These are phyloP conservation scores for Athalia rosae DNA, from an alignment of 2,888 invertebrate species.

Conservation along the genomic window DNA sequence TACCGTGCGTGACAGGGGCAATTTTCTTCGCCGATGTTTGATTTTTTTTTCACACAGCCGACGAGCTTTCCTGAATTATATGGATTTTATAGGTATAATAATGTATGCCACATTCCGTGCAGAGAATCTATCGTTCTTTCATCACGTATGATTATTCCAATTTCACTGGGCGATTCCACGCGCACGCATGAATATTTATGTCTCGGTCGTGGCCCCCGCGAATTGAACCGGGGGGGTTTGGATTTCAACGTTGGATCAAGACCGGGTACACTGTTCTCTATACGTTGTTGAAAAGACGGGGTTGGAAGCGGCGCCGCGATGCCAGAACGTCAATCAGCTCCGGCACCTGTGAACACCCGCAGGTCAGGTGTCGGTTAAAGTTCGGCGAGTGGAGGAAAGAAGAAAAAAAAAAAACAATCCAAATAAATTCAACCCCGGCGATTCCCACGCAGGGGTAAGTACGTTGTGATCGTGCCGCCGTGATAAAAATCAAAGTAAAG, in stretches of 20 bases:
- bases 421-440: not conserved
- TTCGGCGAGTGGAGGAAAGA: not conserved
- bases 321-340: slow-evolving; percentile 49
- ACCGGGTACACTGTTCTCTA: not conserved
- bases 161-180: not conserved
- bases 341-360: slow-evolving; percentile 24
- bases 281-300: slow-evolving; percentile 22
- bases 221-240: too few relatives aligned
- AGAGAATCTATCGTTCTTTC: not conserved
- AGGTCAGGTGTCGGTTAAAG: slow-evolving; percentile 45
- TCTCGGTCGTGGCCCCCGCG: not conserved
- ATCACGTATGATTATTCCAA: not conserved
- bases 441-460: slow-evolving; percentile 10
- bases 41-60: too few relatives aligned
- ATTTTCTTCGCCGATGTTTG: too few relatives aligned
- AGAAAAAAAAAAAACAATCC: not conserved
- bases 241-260: not conserved
- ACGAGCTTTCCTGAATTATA: too few relatives aligned
- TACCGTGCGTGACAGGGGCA: too few relatives aligned
- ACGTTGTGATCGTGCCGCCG: not conserved
- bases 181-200: slow-evolving; percentile 30
- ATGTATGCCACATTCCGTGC: not conserved
- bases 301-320: slow-evolving; percentile 59
- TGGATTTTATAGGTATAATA: too few relatives aligned
- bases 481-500: not conserved